phyloP scores from a whole-genome alignment of 2,888 invertebrate genomes.

The Lutraria lutraria region DNA sequence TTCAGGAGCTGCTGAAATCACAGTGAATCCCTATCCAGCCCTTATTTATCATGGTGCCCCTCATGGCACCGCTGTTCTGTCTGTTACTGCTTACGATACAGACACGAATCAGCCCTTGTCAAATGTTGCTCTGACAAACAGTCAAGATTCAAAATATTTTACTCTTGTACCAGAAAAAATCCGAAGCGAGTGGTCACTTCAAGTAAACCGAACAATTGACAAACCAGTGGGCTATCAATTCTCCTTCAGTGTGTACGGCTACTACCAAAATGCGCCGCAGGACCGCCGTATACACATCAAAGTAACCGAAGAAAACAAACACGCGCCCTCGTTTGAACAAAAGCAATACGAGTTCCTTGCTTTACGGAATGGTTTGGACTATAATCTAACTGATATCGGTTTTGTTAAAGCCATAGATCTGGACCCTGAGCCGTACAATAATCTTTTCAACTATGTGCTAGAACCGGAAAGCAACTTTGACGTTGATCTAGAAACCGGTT shows the following conservation, averaged over 20 bases:
- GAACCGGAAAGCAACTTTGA: conserved; percentile 53
- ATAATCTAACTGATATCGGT: conserved; percentile 64
- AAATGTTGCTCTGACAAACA: conserved; percentile 61
- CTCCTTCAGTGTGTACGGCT: conserved; percentile 72
- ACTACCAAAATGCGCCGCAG: conserved; percentile 47
- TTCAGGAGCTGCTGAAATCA: conserved; percentile 32
- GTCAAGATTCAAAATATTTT: conserved; percentile 70
- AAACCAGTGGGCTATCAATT: conserved; percentile 72
- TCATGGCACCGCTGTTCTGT: conserved; percentile 71
- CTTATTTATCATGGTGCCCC: conserved; percentile 74
- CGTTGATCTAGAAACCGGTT: conserved; percentile 67
- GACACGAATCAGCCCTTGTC: conserved; percentile 64
- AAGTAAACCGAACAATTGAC: conserved; percentile 70
- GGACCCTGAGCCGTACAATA: conserved; percentile 75
- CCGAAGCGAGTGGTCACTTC: conserved; percentile 65
- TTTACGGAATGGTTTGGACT: conserved; percentile 70
- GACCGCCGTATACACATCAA: conserved; percentile 74
- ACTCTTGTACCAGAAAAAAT: conserved; percentile 53
- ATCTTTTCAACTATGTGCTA: conserved; percentile 72
- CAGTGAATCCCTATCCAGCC: conserved; percentile 75
- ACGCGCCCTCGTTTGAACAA: conserved; percentile 72
- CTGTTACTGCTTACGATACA: conserved; percentile 72
- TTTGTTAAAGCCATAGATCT: conserved; percentile 69
- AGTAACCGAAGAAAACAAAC: conserved; percentile 74
- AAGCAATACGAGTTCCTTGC: conserved; percentile 68